Base-by-base conservation (phyloP, 2,888 invertebrate species). In the Molorchus minor region DNA sequence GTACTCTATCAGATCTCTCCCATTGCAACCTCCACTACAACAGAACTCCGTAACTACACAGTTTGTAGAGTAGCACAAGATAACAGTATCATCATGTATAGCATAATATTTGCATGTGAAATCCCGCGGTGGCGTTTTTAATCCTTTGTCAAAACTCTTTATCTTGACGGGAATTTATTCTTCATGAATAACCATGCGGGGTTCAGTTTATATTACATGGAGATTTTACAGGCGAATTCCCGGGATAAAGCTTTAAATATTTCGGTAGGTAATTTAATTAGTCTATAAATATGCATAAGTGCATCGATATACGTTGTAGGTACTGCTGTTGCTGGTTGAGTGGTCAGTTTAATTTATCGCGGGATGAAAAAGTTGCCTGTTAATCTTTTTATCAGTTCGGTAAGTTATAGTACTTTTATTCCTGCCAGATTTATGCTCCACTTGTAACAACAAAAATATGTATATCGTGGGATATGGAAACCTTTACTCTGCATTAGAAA, bases 131-230 rank as follows among this genome's bases (percentile, higher is more conserved):
- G 35, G 36, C 17, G 25, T 58, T 59, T 61, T 61, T 47, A 51
- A 55, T 55, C 61, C 46, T 61, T 54, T 58, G 61, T 58, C 57
- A 15, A 38, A 40, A 55, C 49, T 55, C 54, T 61, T 58, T 61
- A 51, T 57, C 57, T 58, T 51, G 40, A 16, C 51, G 16, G 56
- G 33, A 61, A 58, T 61, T 49, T 55, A 61, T 58, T 46, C 61
- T 58, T 57, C 61, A 61, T 61, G 61, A 61, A 61, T 61, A 58
- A 61, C 41, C 61, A 61, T 61, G 58, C 43, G 25, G 41, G 30
- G 40, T 56, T 49, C 41, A 51, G 45, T 45, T 12, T 21, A 30
- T 41, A 29, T 38, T 38, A 19, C 40, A 29, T 47, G 36, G 33
- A 44, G 44, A 44, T 51, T 57, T 52, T 20, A 20, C 30, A 33